Base-by-base conservation (phyloP, 1,140 invertebrate genomes). In the Arctopsyche grandis region DNA sequence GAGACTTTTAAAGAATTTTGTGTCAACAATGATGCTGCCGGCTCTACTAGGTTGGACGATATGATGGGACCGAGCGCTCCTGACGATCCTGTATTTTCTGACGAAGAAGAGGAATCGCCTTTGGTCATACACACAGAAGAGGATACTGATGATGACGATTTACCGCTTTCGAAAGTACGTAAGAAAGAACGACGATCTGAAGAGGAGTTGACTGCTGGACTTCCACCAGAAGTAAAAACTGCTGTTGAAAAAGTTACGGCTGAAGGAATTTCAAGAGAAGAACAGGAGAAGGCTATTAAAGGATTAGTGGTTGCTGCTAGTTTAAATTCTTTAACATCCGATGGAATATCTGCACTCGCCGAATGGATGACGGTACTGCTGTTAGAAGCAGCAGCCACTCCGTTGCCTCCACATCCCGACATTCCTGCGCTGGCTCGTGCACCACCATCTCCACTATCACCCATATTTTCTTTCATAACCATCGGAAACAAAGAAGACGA, bases 1-100 rank as follows among this genome's bases (percentile, higher is more conserved):
- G 96, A 97, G 84, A 96, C 94, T 75, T 98, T 98, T 85, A 92
- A 94, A 83, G 97, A 98, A 87, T 98, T 98, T 87, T 97, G 96
- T 84, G 90, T 80, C 0, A 89, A 87, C 21, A 90, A 90, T 82
- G 88, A 83, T 81, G 86, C 63, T 88, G 88, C 84, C 89, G 90
- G 80, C 85, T 89, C 84, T 85, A 86, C 78, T 84, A 85, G 89
- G 46, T 89, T 89, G 83, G 91, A 91, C 78, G 90, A 91, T 81
- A 86, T 89, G 48, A 87, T 85, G 82, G 89, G 90, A 75, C 88
- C 89, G 29, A 84, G 78, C 63, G 80, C 75, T 12, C 85, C 86
- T 1, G 86, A 90, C 78, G 87, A 87, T 85, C 91, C 93, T 44
- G 89, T 91, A 19, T 96, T 96, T 84, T 95, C 94, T 79, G 94